phyloP scores from a whole-genome alignment of 2,113 vertebrate genomes.

The Aix galericulata region DNA sequence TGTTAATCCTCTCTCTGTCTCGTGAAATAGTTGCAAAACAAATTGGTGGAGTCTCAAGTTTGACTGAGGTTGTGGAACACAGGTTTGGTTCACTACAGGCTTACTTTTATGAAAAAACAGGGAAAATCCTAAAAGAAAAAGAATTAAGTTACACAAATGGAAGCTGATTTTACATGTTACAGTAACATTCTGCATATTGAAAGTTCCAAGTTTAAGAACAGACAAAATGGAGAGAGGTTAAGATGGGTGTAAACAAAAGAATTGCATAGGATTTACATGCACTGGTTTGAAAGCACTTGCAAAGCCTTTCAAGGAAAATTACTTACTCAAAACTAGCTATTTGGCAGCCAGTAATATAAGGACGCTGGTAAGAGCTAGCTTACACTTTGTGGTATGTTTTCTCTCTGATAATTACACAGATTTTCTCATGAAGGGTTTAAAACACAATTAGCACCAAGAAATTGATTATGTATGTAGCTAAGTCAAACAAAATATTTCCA shows the following conservation, averaged over 20 bases:
- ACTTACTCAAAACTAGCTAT: not conserved
- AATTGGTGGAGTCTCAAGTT: not conserved
- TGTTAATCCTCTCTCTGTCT: not conserved
- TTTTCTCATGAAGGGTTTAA: conserved; percentile 12
- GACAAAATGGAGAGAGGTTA: not conserved
- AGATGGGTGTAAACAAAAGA: not conserved
- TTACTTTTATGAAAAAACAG: not conserved
- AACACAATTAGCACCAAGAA: not conserved
- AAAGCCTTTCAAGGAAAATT: not conserved
- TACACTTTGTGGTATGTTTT: not conserved
- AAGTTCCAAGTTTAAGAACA: not conserved
- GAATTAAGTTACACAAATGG: not conserved
- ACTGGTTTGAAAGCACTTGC: not conserved
- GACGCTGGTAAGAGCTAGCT: not conserved
- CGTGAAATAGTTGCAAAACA: not conserved
- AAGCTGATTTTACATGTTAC: not conserved
- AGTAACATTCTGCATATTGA: not conserved
- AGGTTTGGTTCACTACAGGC: not conserved
- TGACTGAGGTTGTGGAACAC: not conserved
- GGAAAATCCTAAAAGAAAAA: not conserved
- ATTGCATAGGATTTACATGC: not conserved
- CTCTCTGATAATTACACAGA: not conserved
- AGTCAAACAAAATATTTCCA: not conserved
- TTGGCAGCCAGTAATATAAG: not conserved
- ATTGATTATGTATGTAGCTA: not conserved